Conservation (phyloP, 2,113 vertebrate genomes). For the Corythornis vintsioides region DNA sequence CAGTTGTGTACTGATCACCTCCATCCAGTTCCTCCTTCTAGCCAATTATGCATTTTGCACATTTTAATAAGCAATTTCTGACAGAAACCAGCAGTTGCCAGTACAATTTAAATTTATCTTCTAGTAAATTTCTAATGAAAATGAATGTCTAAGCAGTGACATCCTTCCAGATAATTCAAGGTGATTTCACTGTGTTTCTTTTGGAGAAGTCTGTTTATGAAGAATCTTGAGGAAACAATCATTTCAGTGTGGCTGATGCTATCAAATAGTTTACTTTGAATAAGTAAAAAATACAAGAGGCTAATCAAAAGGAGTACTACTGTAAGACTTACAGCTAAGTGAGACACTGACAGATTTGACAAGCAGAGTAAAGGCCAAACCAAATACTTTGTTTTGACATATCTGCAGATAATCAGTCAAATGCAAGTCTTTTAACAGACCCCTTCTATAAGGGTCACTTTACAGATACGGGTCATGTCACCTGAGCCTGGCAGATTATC, state of each 20-base stretch:
- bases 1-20: not conserved
- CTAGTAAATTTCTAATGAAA: not conserved
- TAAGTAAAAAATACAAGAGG: not conserved
- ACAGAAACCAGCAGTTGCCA: not conserved
- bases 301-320: constrained; percentile 21
- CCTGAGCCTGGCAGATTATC: constrained; percentile 63
- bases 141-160: not conserved
- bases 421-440: constrained; percentile 15
- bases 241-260: constrained; percentile 7
- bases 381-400: constrained; percentile 19
- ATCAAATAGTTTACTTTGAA: constrained; percentile 16
- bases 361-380: constrained; percentile 3
- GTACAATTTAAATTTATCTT: not conserved
- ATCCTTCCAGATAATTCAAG: not conserved
- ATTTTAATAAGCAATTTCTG: constrained; percentile 15
- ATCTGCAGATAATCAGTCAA: constrained; percentile 3
- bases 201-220: not conserved
- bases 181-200: constrained; percentile 5
- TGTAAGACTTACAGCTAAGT: not conserved
- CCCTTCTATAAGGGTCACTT: constrained; percentile 45
- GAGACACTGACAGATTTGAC: constrained; percentile 1
- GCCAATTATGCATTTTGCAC: not conserved
- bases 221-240: constrained; percentile 14
- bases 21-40: not conserved
- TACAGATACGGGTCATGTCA: constrained; percentile 67